These are phyloP conservation scores for Nomada goodeniana DNA, from an alignment of 2,888 invertebrate genomes.

Conservation along the genomic window DNA sequence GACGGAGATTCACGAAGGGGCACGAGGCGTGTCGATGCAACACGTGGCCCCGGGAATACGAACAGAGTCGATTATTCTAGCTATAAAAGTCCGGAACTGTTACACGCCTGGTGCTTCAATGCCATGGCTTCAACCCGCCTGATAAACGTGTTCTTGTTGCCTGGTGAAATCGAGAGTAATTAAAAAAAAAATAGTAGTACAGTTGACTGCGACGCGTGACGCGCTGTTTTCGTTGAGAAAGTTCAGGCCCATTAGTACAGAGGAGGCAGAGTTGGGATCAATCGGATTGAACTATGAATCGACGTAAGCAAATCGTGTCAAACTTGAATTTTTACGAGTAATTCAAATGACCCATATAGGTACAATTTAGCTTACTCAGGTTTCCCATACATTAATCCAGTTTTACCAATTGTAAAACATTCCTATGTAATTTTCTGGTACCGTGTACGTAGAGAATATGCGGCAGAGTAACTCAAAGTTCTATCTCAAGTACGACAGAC, in stretches of 20 bases:
- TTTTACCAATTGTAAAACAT: background rate
- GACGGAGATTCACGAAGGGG: conserved; percentile 44
- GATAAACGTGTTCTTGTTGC: conserved; percentile 11
- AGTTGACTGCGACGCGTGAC: background rate
- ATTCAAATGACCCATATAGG: conserved; percentile 52
- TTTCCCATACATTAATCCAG: background rate
- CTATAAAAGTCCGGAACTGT: conserved; percentile 45
- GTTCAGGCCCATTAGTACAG: background rate
- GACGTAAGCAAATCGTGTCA: conserved; percentile 41
- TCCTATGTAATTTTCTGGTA: conserved; percentile 12
- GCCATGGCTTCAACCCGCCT: conserved; percentile 55
- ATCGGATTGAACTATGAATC: conserved; percentile 28
- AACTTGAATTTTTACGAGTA: conserved; percentile 50
- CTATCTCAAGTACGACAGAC: conserved; percentile 48
- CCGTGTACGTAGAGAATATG: background rate
- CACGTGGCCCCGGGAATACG: conserved; percentile 66
- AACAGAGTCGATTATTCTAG: conserved; percentile 46
- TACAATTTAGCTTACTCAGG: background rate
- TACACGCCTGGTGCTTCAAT: conserved; percentile 54
- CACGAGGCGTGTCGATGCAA: conserved; percentile 65
- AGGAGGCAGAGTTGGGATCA: conserved; percentile 20
- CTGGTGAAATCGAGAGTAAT: background rate
- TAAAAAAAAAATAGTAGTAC: background rate
- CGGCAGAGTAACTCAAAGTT: conserved; percentile 37
- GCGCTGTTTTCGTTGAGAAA: background rate